Percentiles rank a stretch among this genome's conserved stretches.
Evolutionary conservation across 2,888 invertebrate genomes (phyloP).

Genomic region (Melieria crassipennis): DNA sequence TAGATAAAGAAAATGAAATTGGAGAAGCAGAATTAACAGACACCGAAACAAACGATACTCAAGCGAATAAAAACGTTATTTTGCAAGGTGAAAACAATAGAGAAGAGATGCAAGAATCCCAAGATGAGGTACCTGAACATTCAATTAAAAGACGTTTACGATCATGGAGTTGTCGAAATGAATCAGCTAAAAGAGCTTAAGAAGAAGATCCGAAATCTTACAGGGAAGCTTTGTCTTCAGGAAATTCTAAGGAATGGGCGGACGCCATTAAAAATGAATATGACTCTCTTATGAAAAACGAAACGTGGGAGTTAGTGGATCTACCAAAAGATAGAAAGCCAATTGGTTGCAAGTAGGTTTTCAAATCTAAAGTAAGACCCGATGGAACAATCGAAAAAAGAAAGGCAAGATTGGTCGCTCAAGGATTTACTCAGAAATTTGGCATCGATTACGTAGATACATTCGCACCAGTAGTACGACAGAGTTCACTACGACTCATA

Average conservation of each 20-base stretch:
- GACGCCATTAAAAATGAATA: slow-evolving; percentile 34
- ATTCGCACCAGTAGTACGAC: slow-evolving; percentile 21
- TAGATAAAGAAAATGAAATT: background rate
- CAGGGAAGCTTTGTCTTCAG: no score
- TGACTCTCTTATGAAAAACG: slow-evolving; percentile 38
- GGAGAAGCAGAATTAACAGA: no score
- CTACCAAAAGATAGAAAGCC: slow-evolving; percentile 15
- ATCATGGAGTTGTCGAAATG: no score
- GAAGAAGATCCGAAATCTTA: no score
- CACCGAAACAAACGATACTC: no score
- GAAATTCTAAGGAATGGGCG: slow-evolving; percentile 33
- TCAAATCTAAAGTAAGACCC: slow-evolving; percentile 24
- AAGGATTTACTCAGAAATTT: slow-evolving; percentile 10
- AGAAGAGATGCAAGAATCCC: no score
- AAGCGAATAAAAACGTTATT: no score
- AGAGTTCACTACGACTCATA: slow-evolving; percentile 24
- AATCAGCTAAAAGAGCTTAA: no score
- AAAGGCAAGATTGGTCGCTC: slow-evolving; percentile 31
- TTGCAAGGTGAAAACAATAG: no score
- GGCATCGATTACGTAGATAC: slow-evolving; percentile 1
- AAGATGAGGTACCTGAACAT: no score
- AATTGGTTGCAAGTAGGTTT: slow-evolving; percentile 21
- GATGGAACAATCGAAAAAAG: background rate
- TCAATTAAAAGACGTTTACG: no score
- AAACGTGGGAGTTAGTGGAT: slow-evolving; percentile 40